These are phyloP conservation scores for Agapornis canus DNA, from an alignment of 2,797 vertebrate genomes.

Conservation along the genomic window DNA sequence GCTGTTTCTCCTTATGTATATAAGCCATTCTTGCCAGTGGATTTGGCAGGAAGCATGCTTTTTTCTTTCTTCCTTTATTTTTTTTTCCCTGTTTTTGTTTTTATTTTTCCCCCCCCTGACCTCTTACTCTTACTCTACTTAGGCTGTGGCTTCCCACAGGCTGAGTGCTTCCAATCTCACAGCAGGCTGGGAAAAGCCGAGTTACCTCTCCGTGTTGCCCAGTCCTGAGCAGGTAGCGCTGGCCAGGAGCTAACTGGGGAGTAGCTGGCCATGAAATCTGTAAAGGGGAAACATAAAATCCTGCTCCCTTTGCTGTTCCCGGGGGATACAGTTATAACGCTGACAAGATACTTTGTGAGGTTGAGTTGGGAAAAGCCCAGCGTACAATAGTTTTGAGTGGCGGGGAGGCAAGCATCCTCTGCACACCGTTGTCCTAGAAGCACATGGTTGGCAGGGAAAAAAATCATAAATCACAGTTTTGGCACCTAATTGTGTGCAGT, in stretches of 20 bases:
- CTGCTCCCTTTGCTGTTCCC: neutral
- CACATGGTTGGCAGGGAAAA: neutral
- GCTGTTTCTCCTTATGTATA: neutral
- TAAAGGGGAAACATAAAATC: neutral
- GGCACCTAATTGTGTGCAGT: neutral
- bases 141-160: neutral
- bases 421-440: neutral
- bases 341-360: neutral
- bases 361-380: neutral
- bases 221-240: neutral
- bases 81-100: neutral
- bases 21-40: neutral
- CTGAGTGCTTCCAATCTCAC: neutral
- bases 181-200: neutral
- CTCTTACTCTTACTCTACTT: neutral
- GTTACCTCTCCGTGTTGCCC: accelerated
- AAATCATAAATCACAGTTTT: neutral
- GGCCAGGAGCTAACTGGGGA: neutral
- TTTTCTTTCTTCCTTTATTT: neutral
- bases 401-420: neutral
- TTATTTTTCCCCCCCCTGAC: neutral
- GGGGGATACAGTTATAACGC: accelerated
- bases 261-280: neutral
- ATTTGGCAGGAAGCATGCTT: neutral
- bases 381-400: neutral